Percentiles rank a stretch among this genome's conserved stretches.
These are phyloP conservation scores for Phalacrocorax brasilianus DNA, from an alignment of 2,113 vertebrate genomes.

Conservation along the genomic window DNA sequence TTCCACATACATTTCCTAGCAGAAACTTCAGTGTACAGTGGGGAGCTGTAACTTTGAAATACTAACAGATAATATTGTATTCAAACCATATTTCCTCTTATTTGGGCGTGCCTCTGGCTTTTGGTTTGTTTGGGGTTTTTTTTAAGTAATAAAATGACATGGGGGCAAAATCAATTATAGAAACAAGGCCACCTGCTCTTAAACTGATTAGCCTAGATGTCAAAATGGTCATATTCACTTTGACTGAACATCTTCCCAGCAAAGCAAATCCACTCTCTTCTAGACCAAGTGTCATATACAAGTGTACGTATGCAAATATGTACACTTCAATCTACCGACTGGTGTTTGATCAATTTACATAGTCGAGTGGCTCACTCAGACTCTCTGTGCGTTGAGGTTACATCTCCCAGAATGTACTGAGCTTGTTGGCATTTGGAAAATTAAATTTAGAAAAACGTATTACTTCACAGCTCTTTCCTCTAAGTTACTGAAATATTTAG, in stretches of 20 bases:
- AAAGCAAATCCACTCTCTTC: conserved; percentile 4
- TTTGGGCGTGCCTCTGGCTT: not conserved
- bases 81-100: not conserved
- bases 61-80: not conserved
- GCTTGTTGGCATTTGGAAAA: conserved; percentile 10
- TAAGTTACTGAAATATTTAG: conserved; percentile 53
- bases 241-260: not conserved
- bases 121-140: not conserved
- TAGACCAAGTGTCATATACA: not conserved
- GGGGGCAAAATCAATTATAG: not conserved
- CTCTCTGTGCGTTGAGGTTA: conserved; percentile 24
- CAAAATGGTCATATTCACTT: not conserved
- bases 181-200: not conserved
- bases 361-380: not conserved
- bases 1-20: not conserved
- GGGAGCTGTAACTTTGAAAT: not conserved
- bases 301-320: conserved; percentile 18
- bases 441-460: conserved; percentile 39
- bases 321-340: not conserved
- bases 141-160: not conserved
- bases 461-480: conserved; percentile 25
- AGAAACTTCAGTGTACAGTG: not conserved
- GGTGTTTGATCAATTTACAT: not conserved
- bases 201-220: not conserved
- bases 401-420: conserved; percentile 21